Percentiles rank a stretch among this genome's conserved stretches.
Evolutionary conservation across 92 coral and sea anemone genomes (phyloP).

Genomic region (Phenganax stokvisi): DNA sequence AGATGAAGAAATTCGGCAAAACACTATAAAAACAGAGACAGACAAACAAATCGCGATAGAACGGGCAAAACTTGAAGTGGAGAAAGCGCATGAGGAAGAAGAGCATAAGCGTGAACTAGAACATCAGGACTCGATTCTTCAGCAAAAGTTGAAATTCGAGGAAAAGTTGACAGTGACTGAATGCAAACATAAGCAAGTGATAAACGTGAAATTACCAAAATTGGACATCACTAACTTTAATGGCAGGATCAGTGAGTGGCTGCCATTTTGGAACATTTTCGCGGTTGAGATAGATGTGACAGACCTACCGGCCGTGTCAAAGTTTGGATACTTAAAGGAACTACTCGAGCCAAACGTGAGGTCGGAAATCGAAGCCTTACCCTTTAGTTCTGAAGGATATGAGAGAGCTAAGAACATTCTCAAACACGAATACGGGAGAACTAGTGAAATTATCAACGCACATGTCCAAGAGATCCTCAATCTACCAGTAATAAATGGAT

Average conservation of each 20-base stretch:
- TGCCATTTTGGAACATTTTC: conserved; percentile 32
- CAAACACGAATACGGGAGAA: not conserved
- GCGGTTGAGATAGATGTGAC: conserved; percentile 19
- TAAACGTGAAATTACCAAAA: conserved; percentile 25
- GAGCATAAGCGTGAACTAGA: too few relatives aligned
- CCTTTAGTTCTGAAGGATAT: too few relatives aligned
- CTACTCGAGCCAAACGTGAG: conserved; percentile 28
- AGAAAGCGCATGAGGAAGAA: not conserved
- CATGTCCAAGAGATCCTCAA: conserved; percentile 3
- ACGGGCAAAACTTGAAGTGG: conserved; percentile 24
- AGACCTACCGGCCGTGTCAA: conserved; percentile 16
- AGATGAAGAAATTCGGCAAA: conserved; percentile 1
- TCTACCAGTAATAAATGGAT: conserved; percentile 14
- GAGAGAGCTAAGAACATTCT: too few relatives aligned
- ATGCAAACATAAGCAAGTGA: not conserved
- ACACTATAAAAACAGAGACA: conserved; percentile 3
- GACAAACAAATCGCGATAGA: conserved; percentile 19
- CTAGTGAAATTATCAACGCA: conserved; percentile 8
- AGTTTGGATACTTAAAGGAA: conserved; percentile 22
- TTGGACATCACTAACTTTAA: conserved; percentile 27
- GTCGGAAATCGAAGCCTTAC: conserved; percentile 12
- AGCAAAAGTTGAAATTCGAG: conserved; percentile 30
- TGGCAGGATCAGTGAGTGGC: conserved; percentile 14
- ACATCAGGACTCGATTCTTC: not conserved
- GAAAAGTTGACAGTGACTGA: not conserved